Percentiles rank a stretch among this genome's conserved stretches.
phyloP scores from a whole-genome alignment of 2,113 vertebrate genomes.

The Tor tambroides region DNA sequence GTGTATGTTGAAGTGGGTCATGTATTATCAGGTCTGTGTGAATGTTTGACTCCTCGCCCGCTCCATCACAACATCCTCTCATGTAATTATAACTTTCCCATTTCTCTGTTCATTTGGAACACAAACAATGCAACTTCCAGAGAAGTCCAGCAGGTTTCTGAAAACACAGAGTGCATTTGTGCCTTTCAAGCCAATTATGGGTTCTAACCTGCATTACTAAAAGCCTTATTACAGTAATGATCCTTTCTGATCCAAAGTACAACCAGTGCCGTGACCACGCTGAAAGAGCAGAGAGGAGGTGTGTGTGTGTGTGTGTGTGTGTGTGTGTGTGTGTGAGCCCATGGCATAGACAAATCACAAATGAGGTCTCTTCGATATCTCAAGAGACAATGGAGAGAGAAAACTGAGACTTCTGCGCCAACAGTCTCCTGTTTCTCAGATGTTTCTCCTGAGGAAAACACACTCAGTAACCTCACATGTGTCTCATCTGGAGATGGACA shows the following conservation, averaged over 20 bases:
- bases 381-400: not conserved
- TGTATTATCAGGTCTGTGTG: not conserved
- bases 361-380: not conserved
- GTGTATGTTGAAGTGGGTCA: not conserved
- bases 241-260: constrained; percentile 18
- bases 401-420: not conserved
- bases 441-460: not conserved
- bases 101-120: constrained; percentile 2
- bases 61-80: not conserved
- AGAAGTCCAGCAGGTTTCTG: not conserved
- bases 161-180: constrained; percentile 14
- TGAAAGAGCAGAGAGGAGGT: not conserved
- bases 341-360: not conserved
- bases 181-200: constrained; percentile 35
- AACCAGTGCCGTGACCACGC: not conserved
- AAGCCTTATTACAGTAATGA: constrained; percentile 18
- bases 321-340: not conserved
- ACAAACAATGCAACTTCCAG: constrained; percentile 9
- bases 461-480: too few species aligned
- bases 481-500: not conserved
- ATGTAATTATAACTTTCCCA: not conserved
- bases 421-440: not conserved
- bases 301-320: not conserved
- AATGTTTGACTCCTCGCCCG: not conserved
- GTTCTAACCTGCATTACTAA: constrained; percentile 36